Evolutionary conservation across 2,888 invertebrate genomes (phyloP).

Genomic region (Apodemia zela): DNA sequence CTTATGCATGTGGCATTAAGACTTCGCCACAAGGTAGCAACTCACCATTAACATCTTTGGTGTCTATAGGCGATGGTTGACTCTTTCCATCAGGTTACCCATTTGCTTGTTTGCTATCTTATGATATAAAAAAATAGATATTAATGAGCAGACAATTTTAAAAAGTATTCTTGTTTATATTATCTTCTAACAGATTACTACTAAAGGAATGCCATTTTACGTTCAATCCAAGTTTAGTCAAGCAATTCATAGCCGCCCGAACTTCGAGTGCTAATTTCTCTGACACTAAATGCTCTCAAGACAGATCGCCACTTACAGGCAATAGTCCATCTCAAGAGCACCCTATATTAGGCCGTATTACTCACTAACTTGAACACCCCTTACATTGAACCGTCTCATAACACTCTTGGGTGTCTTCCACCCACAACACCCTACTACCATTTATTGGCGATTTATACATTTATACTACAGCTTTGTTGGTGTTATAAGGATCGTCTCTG

Average conservation of each 20-base stretch:
- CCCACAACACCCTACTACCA: not conserved
- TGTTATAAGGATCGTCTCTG: no score
- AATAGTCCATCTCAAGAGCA: constrained; percentile 15
- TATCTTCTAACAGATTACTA: not conserved
- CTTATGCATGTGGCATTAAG: no score
- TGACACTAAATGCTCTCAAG: no score
- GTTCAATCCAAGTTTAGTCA: not conserved
- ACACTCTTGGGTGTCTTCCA: not conserved
- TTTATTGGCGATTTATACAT: not conserved
- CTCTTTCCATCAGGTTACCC: no score
- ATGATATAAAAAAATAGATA: no score
- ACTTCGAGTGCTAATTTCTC: constrained; percentile 1
- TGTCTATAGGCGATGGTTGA: no score
- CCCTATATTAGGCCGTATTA: constrained; percentile 10
- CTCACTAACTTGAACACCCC: constrained; percentile 25
- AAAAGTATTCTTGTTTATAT: not conserved
- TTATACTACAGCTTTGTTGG: not conserved
- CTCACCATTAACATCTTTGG: no score
- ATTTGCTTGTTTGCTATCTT: no score
- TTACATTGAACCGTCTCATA: constrained; percentile 19
- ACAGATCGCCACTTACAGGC: constrained; percentile 11
- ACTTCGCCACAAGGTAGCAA: no score
- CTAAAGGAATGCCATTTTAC: not conserved
- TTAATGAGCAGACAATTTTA: not conserved
- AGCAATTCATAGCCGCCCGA: not conserved